phyloP scores from a whole-genome alignment of 2,113 vertebrate genomes.

The Riparia riparia region DNA sequence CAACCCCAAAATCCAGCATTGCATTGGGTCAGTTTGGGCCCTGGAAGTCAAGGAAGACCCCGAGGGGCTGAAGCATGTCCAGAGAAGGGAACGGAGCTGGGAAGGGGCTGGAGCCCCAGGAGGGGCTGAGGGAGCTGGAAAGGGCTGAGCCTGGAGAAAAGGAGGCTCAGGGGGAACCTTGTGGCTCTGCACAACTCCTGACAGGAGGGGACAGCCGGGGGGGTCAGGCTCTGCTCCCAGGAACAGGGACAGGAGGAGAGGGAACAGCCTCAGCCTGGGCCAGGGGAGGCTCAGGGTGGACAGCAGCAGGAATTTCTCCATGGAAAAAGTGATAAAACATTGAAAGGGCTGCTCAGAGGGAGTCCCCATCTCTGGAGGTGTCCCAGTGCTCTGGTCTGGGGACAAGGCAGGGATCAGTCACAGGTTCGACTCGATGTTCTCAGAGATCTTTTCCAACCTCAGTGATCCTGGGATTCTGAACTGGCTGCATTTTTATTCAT shows the following conservation, averaged over 20 bases:
- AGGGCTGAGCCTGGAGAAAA: background rate
- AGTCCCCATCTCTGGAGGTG: too few relatives aligned
- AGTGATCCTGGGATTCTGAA: background rate
- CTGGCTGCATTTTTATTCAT: background rate
- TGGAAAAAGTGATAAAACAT: rapidly evolving
- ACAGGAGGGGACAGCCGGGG: background rate
- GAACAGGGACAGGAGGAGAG: background rate
- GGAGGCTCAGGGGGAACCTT: background rate
- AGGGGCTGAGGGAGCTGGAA: background rate
- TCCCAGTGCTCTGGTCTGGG: background rate
- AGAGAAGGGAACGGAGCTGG: background rate
- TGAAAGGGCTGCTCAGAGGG: background rate
- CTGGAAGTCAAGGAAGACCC: background rate
- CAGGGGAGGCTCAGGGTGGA: rapidly evolving
- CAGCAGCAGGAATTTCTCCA: rapidly evolving
- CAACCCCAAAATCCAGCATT: background rate
- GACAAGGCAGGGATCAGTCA: background rate
- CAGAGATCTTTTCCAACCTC: background rate
- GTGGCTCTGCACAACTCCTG: background rate
- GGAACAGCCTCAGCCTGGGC: background rate
- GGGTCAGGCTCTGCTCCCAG: background rate
- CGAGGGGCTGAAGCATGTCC: background rate
- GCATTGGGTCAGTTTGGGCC: background rate
- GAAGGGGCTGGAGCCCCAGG: background rate
- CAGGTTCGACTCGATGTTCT: rapidly evolving